These are phyloP conservation scores for Glossophaga mutica DNA, from an alignment of 2,797 vertebrate species.

Conservation along the genomic window DNA sequence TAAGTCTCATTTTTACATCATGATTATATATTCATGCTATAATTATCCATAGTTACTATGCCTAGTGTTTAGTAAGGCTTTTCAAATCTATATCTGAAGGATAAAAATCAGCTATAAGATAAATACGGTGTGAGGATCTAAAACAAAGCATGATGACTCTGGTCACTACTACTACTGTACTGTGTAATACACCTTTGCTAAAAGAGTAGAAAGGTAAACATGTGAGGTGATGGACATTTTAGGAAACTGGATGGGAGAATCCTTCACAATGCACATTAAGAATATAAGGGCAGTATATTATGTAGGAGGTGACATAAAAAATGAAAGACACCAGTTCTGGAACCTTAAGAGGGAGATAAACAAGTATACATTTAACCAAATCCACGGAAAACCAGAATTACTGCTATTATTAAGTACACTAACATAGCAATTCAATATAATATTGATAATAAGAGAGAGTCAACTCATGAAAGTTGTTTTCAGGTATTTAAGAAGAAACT, in stretches of 20 bases:
- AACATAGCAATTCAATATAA: neutral
- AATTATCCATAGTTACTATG: neutral
- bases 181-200: neutral
- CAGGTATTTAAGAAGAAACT: slow-evolving; percentile 11
- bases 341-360: neutral
- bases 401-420: neutral
- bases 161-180: neutral
- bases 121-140: neutral
- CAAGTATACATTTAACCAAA: neutral
- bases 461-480: neutral
- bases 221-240: neutral
- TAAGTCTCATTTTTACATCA: neutral
- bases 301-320: neutral
- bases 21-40: neutral
- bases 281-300: neutral
- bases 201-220: neutral
- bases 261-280: neutral
- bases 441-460: neutral
- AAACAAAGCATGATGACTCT: neutral
- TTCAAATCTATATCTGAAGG: neutral
- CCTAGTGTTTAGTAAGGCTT: neutral
- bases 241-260: neutral
- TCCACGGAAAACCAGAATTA: neutral
- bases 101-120: neutral
- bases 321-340: neutral